Conservation (phyloP, 2,113 vertebrate genomes). For the Stercorarius parasiticus region DNA sequence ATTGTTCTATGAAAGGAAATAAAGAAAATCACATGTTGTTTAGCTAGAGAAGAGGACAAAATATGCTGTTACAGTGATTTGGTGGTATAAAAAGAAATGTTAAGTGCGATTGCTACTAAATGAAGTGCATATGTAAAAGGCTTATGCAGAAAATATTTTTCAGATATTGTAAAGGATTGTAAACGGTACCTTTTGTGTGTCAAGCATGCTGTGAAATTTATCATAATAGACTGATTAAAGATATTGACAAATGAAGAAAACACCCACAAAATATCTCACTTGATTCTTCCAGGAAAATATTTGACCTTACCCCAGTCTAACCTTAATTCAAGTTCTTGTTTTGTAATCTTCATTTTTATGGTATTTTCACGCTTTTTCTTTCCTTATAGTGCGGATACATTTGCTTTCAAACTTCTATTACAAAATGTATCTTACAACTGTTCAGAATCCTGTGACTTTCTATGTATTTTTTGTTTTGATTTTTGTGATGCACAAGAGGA, state of each 20-base stretch:
- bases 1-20: not conserved
- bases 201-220: not conserved
- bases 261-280: not conserved
- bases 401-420: not conserved
- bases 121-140: not conserved
- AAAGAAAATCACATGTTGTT: not conserved
- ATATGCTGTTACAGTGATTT: not conserved
- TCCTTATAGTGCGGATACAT: not conserved
- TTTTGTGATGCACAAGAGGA: not conserved
- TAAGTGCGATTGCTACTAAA: not conserved
- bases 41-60: not conserved
- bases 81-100: not conserved
- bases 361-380: not conserved
- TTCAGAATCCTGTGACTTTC: not conserved
- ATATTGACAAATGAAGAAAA: not conserved
- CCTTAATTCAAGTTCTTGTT: not conserved
- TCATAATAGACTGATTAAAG: not conserved
- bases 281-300: not conserved
- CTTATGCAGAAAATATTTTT: not conserved
- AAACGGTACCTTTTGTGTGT: not conserved
- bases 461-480: not conserved
- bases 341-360: not conserved
- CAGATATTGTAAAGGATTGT: not conserved
- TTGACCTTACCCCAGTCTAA: not conserved
- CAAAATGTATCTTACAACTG: not conserved